Base-by-base conservation (phyloP, 2,888 invertebrate species). In the Papilio demoleus region DNA sequence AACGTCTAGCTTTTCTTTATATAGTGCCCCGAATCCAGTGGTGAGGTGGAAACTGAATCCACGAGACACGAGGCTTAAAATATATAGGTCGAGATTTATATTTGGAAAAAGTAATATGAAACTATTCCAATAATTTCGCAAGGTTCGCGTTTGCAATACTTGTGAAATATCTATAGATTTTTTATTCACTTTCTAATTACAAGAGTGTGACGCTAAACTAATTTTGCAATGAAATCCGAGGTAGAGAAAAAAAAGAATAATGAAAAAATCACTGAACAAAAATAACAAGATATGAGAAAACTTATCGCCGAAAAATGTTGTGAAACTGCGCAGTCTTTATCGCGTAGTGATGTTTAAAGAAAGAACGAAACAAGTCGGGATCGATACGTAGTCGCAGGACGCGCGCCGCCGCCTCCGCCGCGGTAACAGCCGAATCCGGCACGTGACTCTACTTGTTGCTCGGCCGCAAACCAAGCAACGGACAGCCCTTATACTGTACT, bases 401-500 rank as follows among this genome's bases (percentile, higher is more conserved):
- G 88, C 88, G 87, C 89, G 88, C 88, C 86, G 87, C 85, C 82
- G 80, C 79, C 80, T 86, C 80, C 77, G 75, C 86, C 87, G 88
- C 85, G 88, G 89, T 86, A 85, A 79, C 81, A 80, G 79, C 83
- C 81, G 83, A 87, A 65, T 86, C 88, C 84, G 80, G 90, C 91
- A 91, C 92, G 91, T 92, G 92, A 90, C 88, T 82, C 88, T 86
- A 92, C 92, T 92, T 92, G 92, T 92, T 92, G 91, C 92, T 86
- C 70, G 70, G 64, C 70, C 74, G 74, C 38, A 60, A 60, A 60
- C n/a, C 17, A 60, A 47, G 47, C 45, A n/a, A 36, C 45, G 27
- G 14, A 11, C 27, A 24, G n/a, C 38, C 17, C 27, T 40, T 12
- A 27, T 40, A 27, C 22, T 17, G 2, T 38, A 50, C 47, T 36